Evolutionary conservation across 2,888 invertebrate genomes (phyloP), one percentile per base, ranked within the genome.

Genomic region (Noctua janthe): DNA sequence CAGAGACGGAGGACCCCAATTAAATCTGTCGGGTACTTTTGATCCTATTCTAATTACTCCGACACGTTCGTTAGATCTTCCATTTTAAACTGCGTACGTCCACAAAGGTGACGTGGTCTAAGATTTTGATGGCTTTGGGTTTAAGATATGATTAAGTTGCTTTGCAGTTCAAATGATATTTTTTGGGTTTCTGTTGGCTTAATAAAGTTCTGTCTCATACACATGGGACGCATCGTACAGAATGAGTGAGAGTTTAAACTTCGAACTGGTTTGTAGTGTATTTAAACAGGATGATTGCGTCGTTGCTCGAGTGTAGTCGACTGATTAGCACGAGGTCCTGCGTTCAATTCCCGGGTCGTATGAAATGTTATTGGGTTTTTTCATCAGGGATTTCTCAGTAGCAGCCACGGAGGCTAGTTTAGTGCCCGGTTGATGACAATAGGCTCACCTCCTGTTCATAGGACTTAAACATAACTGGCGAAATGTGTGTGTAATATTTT

Each of bases 21-120:
- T 91, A 91, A 89, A 90, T 87, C 83, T 86, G 89, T 81, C 88
- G 69, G 79, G 88, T 85, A 83, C 78, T 87, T 82, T 88, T 87
- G 90, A 90, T 90, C 88, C 89, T 77, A 49, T 72, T 80, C 82
- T 89, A 89, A 90, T 90, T 90, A 90, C 85, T 79, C 43, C 43
- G 80, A 84, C 87, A 84, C 80, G 82, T 89, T 84, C 78, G 73
- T 84, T 73, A 71, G 81, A 83, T 84, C 81, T 75, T 69, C 35
- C 64, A 81, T 83, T 84, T 88, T 67, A 84, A 87, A 87, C 35
- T 78, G 78, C 66, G 69, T 72, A 29, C 35, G 77, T 47, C 51
- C 56, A 70, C 70, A 67, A 73, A 76, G 78, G 80, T 70, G 20
- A 79, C 59, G 43, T 47, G 10, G 66, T 71, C 70, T 70, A 76